These are phyloP conservation scores for Jaculus jaculus DNA, from an alignment of 2,113 vertebrate species.

Conservation along the genomic window DNA sequence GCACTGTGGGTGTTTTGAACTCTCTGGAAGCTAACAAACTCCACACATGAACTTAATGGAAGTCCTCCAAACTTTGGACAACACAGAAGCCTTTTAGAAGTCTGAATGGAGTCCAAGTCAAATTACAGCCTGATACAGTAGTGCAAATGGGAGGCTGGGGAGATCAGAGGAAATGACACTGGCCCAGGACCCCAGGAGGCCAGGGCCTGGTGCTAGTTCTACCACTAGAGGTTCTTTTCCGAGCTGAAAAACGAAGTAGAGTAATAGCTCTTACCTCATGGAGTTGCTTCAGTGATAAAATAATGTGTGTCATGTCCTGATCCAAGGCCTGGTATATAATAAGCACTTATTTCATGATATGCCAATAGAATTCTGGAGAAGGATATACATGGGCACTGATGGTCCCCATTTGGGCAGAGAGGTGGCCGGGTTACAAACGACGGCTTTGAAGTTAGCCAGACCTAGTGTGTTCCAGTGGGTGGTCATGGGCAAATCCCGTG, in stretches of 20 bases:
- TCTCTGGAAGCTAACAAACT: constrained; percentile 56
- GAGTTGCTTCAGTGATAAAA: background rate
- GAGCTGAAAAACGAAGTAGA: background rate
- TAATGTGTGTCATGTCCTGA: background rate
- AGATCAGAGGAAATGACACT: background rate
- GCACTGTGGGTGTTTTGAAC: constrained; percentile 64
- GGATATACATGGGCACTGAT: background rate
- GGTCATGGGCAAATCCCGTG: background rate
- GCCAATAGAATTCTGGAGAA: background rate
- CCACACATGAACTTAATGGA: constrained; percentile 37
- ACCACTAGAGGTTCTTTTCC: background rate
- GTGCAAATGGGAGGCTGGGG: background rate
- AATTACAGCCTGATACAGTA: background rate
- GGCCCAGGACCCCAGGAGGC: background rate
- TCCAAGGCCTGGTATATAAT: background rate
- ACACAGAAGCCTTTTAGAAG: constrained; percentile 66
- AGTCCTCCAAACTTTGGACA: constrained; percentile 54
- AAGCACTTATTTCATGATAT: background rate
- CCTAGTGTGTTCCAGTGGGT: background rate
- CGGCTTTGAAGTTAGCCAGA: background rate
- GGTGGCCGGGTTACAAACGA: background rate
- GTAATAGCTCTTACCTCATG: background rate
- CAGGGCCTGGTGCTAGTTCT: background rate
- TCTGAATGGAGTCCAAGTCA: constrained; percentile 53
- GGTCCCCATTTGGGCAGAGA: background rate